Conservation (phyloP, 1,140 invertebrate species). For the Bombus picipes region DNA sequence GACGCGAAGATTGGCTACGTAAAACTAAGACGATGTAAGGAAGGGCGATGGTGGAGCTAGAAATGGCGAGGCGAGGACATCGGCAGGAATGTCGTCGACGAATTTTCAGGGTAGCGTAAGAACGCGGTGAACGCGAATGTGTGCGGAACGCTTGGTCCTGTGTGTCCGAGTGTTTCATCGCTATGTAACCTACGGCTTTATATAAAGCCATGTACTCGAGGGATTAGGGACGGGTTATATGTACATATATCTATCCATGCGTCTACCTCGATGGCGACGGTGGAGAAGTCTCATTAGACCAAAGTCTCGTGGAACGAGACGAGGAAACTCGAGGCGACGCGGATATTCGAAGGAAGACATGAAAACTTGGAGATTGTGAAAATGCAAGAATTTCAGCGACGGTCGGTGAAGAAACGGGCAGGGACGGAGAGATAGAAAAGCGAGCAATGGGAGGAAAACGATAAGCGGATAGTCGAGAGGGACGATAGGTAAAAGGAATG, state of each 20-base stretch:
- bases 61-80: constrained; percentile 14
- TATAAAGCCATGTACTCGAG: constrained; percentile 37
- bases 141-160: constrained; percentile 3
- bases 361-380: constrained; percentile 81
- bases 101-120: constrained; percentile 49
- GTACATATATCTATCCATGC: constrained; percentile 34
- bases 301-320: constrained; percentile 65
- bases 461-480: not conserved
- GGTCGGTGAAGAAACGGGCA: constrained; percentile 16
- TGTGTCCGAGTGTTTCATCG: constrained; percentile 5
- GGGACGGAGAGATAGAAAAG: not conserved
- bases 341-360: constrained; percentile 76
- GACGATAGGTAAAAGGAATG: constrained; percentile 28
- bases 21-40: constrained; percentile 47
- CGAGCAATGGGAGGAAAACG: not conserved
- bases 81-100: constrained; percentile 49
- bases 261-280: constrained; percentile 72
- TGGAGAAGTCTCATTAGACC: constrained; percentile 76
- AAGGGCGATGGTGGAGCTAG: constrained; percentile 17
- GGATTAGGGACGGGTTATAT: constrained; percentile 39
- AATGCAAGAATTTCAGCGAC: constrained; percentile 74
- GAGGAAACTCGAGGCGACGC: constrained; percentile 65
- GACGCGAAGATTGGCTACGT: constrained; percentile 65
- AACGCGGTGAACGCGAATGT: constrained; percentile 28
- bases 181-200: not conserved